These are phyloP conservation scores for Zaprionus ornatus DNA, from an alignment of 1,140 invertebrate species.

Conservation along the genomic window DNA sequence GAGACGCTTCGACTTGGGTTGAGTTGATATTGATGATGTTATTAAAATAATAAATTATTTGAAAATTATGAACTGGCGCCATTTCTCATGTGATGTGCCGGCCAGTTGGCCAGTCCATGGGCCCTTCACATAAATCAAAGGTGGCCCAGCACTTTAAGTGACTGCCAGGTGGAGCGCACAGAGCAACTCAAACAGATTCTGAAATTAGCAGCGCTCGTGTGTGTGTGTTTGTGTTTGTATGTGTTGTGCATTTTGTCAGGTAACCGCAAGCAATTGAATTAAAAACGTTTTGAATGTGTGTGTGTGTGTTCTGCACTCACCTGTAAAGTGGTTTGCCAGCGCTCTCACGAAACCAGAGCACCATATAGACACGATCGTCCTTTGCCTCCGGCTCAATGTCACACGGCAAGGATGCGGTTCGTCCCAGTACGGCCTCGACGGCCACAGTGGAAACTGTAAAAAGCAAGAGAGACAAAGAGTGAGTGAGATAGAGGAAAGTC, in stretches of 20 bases:
- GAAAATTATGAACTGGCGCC: conserved; percentile 81
- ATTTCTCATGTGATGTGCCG: conserved; percentile 72
- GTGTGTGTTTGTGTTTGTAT: conserved; percentile 4
- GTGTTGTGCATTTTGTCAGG: neutral
- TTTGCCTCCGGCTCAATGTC: conserved; percentile 90
- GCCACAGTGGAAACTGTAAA: conserved; percentile 88
- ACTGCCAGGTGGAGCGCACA: conserved; percentile 17
- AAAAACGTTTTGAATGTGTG: conserved; percentile 3
- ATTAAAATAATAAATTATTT: conserved; percentile 83
- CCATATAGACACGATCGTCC: conserved; percentile 94
- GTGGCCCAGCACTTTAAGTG: conserved; percentile 32
- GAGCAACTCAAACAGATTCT: conserved; percentile 53
- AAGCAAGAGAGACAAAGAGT: conserved; percentile 5
- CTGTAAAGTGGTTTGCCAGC: conserved; percentile 94
- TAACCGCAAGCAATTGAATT: conserved; percentile 23
- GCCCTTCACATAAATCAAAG: conserved; percentile 64
- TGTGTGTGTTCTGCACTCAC: conserved; percentile 84
- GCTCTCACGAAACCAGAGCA: conserved; percentile 94
- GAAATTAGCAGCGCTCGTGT: conserved; percentile 35
- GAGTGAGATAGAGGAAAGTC: conserved; percentile 43
- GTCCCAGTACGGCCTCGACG: conserved; percentile 91
- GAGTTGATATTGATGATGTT: conserved; percentile 82
- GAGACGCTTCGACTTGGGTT: conserved; percentile 41
- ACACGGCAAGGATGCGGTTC: conserved; percentile 91
- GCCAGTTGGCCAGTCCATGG: conserved; percentile 8